Base-by-base conservation (phyloP, 2,113 vertebrate genomes). In the Saccopteryx leptura region DNA sequence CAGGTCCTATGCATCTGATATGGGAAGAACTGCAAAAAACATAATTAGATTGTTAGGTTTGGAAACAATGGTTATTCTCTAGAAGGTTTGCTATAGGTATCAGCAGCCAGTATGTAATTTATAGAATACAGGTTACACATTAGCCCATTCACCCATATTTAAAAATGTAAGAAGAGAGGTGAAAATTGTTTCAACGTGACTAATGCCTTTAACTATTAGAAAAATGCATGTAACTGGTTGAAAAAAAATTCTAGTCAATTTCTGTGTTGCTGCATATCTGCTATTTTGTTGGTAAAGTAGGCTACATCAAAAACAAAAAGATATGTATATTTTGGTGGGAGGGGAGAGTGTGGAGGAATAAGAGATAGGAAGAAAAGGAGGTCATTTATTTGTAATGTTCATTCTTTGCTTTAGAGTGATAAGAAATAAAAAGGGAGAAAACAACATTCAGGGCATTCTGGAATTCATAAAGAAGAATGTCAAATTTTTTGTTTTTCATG, bases 51-150 rank as follows among this genome's bases (percentile, higher is more conserved):
- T 96, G 80, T 94, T 91, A 89, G 50, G 63, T 54, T 87, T 88
- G 74, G 66, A n/a, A 93, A 88, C 19, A 91, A 78, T 23, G 5
- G 24, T 93, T 68, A 69, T 85, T 96, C 72, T 85, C 21, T 48
- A 50, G 71, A 90, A 83, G 68, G 14, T 81, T 92, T 72, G 46
- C 81, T 92, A 95, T 97, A 95, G 92, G 96, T 95, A 92, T 5
- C 78, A 65, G 52, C 74, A 68, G 39, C 46, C 52, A 86, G 52
- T 56, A n/a, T 61, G 85, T 15, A 65, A 94, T 33, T 69, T 33
- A 95, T 56, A 52, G n/a, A 60, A 48, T 65, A 68, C n/a, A 75
- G 78, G 61, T 79, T 68, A 92, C 56, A 94, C 82, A 91, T 88
- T 54, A 79, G 78, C 26, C 90, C 54, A 93, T 95, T 97, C 92